Evolutionary conservation across 2,113 vertebrate species (phyloP), one percentile per base, ranked within the genome.

Genomic region (Python bivittatus): DNA sequence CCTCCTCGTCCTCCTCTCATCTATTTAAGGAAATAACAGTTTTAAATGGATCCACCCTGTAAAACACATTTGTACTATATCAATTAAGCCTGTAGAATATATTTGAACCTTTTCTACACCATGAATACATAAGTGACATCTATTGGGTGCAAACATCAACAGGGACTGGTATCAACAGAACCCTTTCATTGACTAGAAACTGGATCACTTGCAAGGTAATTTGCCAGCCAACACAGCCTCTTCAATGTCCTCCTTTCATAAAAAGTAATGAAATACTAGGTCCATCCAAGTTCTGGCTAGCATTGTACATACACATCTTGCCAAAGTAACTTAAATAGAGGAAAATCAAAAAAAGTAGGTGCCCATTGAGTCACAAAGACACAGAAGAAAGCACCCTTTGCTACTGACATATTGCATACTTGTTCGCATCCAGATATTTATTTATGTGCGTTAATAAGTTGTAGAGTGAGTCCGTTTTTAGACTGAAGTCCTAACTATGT

Each of bases 121-220:
- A 84, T 60, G 29, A 84, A 68, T 64, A 33, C 61, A 64, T 68
- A 86, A 54, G 64, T 68, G 84, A 60, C 6, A 44, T 86, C 72
- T 90, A 52, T 22, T n/a, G 10, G 38, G 44, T 83, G 89, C 52
- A 68, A 57, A 0, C 83, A 52, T 60, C 3, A 91, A 61, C 42
- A 54, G 12, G 0, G 3, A 79, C 93, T 53, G 29, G 54, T 88
- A 90, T 91, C 58, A 58, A 93, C 15, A 92, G 83, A 94, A 96
- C 93, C 56, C 5, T 0, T 52, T 68, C 38, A 86, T 0, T 1
- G 88, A 72, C 29, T 91, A 92, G 92, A 53, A 90, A 92, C 79
- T 84, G 91, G 87, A 0, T 4, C 68, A 92, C 90, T 0, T 0
- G 9, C 57, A 87, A 61, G 38, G 54, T 86, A 91, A 57, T 56